Base-by-base conservation (phyloP, 2,888 invertebrate genomes). In the Heliconius sara region DNA sequence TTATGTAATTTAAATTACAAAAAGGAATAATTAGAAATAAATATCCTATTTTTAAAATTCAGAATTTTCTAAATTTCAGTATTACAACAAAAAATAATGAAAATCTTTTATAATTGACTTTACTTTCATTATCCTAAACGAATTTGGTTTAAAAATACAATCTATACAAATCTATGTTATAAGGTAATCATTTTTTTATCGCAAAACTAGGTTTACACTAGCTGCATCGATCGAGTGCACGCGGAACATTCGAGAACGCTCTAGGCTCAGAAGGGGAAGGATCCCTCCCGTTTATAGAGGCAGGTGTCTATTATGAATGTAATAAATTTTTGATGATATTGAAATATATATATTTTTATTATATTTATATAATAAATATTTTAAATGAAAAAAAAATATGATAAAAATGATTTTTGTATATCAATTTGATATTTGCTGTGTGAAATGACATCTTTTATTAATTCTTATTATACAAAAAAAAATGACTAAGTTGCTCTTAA, bases 181-280 rank as follows among this genome's bases (percentile, higher is more conserved):
- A 27, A 52, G 71, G 12, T 71, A 10, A 52, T 22, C 22, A 22
- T 19, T 19, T 34, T n/a, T 57, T 72, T 22, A 57, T 72, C 10
- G 52, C 30, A 72, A 72, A 16, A n/a, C 73, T 73, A 34, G 12
- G 73, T 60, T 27, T n/a, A 52, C n/a, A 34, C 60, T 73, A 60
- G 73, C 57, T 73, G 57, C 73, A 73, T 73, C 73, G 73, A 73
- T 72, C 57, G 34, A 60, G 57, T 73, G 63, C 57, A 60, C 27
- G 22, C 34, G 39, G 73, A 74, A 76, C n/a, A 68, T 76, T 80
- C 81, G 76, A 76, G 81, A 80, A 80, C 72, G 39, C 67, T 80
- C 81, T 80, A 76, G 79, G 57, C 63, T 43, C n/a, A 16, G n/a
- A 39, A 66, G 39, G 66, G 57, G 75, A 72, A n/a, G 78, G 68